Conservation (phyloP, 2,113 vertebrate genomes). For the Lynx canadensis region DNA sequence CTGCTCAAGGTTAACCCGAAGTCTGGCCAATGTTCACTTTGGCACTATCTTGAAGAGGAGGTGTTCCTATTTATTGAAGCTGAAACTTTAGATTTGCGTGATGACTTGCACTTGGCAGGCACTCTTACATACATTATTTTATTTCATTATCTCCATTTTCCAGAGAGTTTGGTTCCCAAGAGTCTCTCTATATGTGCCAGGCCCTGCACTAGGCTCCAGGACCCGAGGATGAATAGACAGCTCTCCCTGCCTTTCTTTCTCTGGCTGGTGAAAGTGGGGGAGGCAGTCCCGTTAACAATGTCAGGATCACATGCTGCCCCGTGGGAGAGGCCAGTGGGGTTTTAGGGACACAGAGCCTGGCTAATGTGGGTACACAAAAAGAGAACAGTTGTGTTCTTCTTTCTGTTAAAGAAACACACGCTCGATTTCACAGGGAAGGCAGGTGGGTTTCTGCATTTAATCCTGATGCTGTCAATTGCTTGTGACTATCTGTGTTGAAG, state of each 20-base stretch:
- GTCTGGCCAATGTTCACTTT: not conserved
- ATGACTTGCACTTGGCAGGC: not conserved
- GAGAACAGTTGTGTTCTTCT: not conserved
- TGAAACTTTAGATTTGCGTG: not conserved
- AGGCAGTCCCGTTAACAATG: fast-evolving
- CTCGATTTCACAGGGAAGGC: not conserved
- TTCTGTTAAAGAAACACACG: not conserved
- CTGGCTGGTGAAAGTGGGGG: not conserved
- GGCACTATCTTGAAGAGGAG: not conserved
- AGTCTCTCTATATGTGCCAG: not conserved
- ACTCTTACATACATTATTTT: not conserved
- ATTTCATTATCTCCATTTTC: not conserved
- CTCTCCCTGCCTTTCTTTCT: not conserved
- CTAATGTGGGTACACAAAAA: not conserved
- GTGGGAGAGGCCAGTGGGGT: not conserved
- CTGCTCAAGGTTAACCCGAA: not conserved
- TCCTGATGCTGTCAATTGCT: not conserved
- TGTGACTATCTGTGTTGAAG: not conserved
- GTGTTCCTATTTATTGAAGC: not conserved
- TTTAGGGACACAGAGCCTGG: not conserved
- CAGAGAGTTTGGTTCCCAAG: not conserved
- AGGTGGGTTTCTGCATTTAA: not conserved
- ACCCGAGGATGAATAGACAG: not conserved
- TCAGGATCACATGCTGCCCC: not conserved
- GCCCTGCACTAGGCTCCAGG: not conserved